Evolutionary conservation across 2,888 invertebrate species (phyloP), one percentile per base, ranked within the genome.

Genomic region (Macrosiphum euphorbiae): DNA sequence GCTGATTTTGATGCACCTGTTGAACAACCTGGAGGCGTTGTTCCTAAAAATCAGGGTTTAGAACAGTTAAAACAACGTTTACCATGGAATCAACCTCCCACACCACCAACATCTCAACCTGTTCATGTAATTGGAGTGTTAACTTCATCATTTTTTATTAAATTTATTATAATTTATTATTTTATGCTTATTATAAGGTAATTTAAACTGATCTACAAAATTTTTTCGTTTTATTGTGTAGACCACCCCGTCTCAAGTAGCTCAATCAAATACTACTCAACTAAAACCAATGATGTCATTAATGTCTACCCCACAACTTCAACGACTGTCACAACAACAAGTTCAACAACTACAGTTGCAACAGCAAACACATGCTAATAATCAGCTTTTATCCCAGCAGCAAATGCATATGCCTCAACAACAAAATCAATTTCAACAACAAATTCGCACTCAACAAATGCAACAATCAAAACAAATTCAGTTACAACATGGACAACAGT

Each of bases 21-120:
- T 28, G 94, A 94, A 90, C 94, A 94, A 47, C 44, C 93, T 47
- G 94, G 94, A 26, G 28, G 91, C 24, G 92, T 90, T 78, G 94
- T 94, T 86, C 86, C 92, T 2, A 94, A 94, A 90, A 97, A 97
- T 96, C 97, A 97, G 24, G 96, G 97, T 95, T 95, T 97, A 94
- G 97, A 97, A 95, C 97, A 97, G 95, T 95, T 98, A 47, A 98
- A 97, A 95, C 97, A 97, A 95, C 96, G 97, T 87, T 97, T 97
- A 97, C 97, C 97, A n/a, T 97, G 97, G 97, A 97, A 97, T 96
- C 97, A 97, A 95, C 97, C 97, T 26, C 96, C 96, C 16, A 96
- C 96, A 94, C 96, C 96, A 41, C 95, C 95, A 35, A 95, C 95
- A 47, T 94, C 95, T 67, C 95, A 95, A 67, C 50, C 88, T 88